A percentile compares a stretch with the other conserved stretches of the same genome.
Evolutionary conservation across 2,113 vertebrate species (phyloP).

Genomic region (Seriola aureovittata): DNA sequence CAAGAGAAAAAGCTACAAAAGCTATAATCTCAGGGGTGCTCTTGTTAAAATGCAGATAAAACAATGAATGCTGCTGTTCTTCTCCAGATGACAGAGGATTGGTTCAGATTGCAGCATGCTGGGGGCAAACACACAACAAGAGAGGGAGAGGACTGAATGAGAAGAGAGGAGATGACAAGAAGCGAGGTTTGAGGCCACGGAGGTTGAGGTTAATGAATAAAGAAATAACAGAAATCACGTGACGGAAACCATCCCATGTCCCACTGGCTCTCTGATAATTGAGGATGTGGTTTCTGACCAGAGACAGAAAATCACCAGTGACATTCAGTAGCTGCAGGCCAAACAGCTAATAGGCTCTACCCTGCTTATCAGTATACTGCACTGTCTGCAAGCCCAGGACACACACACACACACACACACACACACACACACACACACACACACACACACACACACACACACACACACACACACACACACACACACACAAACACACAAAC

Average conservation of each 20-base stretch:
- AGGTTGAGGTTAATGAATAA: conserved; percentile 55
- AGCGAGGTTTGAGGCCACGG: conserved; percentile 9
- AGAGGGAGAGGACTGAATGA: conserved; percentile 2
- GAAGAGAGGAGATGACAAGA: conserved; percentile 17
- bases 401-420: conserved; percentile 27
- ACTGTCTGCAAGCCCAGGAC: conserved; percentile 52
- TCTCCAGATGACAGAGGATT: conserved; percentile 26
- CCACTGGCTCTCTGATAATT: conserved; percentile 36
- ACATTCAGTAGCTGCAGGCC: conserved; percentile 63
- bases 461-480: conserved; percentile 29
- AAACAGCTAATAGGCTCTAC: conserved; percentile 66
- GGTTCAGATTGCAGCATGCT: conserved; percentile 28
- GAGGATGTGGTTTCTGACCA: conserved; percentile 54
- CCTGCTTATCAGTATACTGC: conserved; percentile 66
- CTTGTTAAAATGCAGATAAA: conserved; percentile 36
- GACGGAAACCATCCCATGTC: conserved; percentile 26
- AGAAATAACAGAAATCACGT: conserved; percentile 34
- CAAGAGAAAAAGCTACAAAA: not conserved
- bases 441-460: conserved; percentile 23
- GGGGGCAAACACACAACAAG: conserved; percentile 4
- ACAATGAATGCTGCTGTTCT: conserved; percentile 29
- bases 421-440: conserved; percentile 27
- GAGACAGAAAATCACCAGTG: conserved; percentile 58
- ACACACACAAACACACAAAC: conserved; percentile 24
- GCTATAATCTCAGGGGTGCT: conserved; percentile 17